Evolutionary conservation across 2,888 invertebrate genomes (phyloP).

Genomic region (Lymantria monacha): DNA sequence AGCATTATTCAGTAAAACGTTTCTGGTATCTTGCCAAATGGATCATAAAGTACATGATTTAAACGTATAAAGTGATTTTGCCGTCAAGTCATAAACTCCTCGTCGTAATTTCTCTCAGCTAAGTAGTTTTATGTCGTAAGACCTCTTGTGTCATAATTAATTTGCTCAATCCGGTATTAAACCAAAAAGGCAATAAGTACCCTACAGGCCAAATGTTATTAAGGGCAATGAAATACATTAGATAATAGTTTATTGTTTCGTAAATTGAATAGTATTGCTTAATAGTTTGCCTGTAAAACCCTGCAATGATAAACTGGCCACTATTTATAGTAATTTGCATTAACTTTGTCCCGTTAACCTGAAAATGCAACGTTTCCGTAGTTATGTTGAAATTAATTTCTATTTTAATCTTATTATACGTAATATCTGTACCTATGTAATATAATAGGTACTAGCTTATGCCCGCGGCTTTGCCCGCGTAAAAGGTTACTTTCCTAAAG

Average conservation of each 20-base stretch:
- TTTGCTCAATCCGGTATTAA: not conserved
- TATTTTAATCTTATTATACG: no score
- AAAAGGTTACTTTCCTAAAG: no score
- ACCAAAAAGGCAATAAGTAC: not conserved
- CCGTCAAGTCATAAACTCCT: conserved; percentile 13
- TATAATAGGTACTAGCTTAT: no score
- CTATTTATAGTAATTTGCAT: conserved; percentile 11
- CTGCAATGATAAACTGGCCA: conserved; percentile 13
- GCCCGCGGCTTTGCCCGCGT: no score
- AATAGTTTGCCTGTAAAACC: conserved; percentile 6
- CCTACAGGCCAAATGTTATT: conserved; percentile 4
- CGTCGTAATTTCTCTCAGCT: conserved; percentile 12
- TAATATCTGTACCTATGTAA: no score
- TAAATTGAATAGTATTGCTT: conserved; percentile 22
- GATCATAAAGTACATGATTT: conserved; percentile 20
- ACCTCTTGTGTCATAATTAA: not conserved
- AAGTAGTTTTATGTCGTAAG: conserved; percentile 12
- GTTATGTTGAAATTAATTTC: no score
- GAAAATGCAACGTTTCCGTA: conserved; percentile 2
- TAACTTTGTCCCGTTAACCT: conserved; percentile 19
- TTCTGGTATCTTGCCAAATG: conserved; percentile 28
- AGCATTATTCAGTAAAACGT: conserved; percentile 7
- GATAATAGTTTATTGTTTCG: conserved; percentile 17
- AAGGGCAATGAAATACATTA: conserved; percentile 13
- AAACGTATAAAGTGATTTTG: conserved; percentile 24